Evolutionary conservation across 2,113 vertebrate genomes (phyloP).

Genomic region (Sorex fumeus): DNA sequence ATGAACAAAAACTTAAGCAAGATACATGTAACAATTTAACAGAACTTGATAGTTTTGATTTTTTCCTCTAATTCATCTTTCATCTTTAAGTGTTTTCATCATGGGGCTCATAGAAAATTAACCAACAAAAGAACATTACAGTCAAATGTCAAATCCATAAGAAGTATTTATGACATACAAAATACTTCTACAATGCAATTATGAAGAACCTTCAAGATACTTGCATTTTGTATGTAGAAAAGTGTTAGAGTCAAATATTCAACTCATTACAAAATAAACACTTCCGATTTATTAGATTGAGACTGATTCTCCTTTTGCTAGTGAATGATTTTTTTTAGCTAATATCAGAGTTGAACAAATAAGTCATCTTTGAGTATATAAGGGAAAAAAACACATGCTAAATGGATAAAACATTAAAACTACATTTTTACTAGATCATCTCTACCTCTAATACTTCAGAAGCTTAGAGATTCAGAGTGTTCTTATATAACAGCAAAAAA

Average conservation of each 20-base stretch:
- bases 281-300: conserved; percentile 76
- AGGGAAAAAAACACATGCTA: conserved; percentile 74
- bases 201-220: conserved; percentile 74
- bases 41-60: conserved; percentile 71
- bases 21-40: conserved; percentile 80
- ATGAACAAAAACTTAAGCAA: conserved; percentile 81
- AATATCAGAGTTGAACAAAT: conserved; percentile 66
- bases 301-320: conserved; percentile 78
- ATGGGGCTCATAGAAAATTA: conserved; percentile 78
- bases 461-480: conserved; percentile 76
- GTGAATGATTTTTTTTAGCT: conserved; percentile 70
- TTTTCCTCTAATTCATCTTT: conserved; percentile 75
- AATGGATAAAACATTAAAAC: conserved; percentile 82
- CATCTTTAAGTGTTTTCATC: conserved; percentile 77
- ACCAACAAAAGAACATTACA: conserved; percentile 66
- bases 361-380: conserved; percentile 80
- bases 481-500: conserved; percentile 80
- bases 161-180: conserved; percentile 67
- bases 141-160: conserved; percentile 74
- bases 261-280: conserved; percentile 76
- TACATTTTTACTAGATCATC: conserved; percentile 81
- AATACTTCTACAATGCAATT: conserved; percentile 68
- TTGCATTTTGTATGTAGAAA: conserved; percentile 77
- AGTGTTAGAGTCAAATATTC: conserved; percentile 76
- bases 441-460: conserved; percentile 83